Percentiles rank a stretch among this genome's conserved stretches.
Evolutionary conservation across 2,888 invertebrate genomes (phyloP).

Genomic region (Alentia gelatinosa): DNA sequence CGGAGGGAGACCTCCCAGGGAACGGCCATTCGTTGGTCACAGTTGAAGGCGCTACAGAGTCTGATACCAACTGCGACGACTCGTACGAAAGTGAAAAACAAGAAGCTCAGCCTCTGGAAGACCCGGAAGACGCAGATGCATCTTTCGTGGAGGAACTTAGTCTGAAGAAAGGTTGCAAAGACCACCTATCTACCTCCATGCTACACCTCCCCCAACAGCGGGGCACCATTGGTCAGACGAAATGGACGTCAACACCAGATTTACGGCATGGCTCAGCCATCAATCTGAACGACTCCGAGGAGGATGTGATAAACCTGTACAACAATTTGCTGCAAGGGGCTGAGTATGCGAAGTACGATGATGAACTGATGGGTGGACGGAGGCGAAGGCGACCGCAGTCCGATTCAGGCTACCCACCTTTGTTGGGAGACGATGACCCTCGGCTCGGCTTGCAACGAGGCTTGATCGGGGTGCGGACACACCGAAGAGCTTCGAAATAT

Average conservation of each 20-base stretch:
- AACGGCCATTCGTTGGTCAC: not conserved
- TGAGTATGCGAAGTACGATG: conserved; percentile 4
- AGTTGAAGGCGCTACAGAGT: conserved; percentile 36
- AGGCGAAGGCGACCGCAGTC: conserved; percentile 31
- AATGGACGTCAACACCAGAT: conserved; percentile 61
- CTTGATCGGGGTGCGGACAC: not conserved
- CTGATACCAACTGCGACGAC: conserved; percentile 23
- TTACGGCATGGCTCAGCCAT: not conserved
- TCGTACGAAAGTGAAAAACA: not conserved
- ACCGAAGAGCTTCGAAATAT: conserved; percentile 45
- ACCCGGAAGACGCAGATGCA: not conserved
- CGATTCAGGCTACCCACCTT: not conserved
- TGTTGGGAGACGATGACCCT: not conserved
- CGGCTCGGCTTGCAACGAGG: not conserved
- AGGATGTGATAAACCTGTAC: conserved; percentile 50
- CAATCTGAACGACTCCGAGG: conserved; percentile 21
- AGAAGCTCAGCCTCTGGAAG: not conserved
- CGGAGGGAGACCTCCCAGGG: not conserved
- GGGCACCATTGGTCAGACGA: not conserved
- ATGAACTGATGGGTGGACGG: not conserved
- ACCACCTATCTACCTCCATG: conserved; percentile 58
- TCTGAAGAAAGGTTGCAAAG: conserved; percentile 42
- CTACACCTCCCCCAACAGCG: conserved; percentile 44
- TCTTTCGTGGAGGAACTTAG: not conserved
- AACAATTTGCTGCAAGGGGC: conserved; percentile 42